A percentile compares a stretch with the other conserved stretches of the same genome.
Evolutionary conservation across 2,113 vertebrate species (phyloP).

Genomic region (Opisthocomus hoazin): DNA sequence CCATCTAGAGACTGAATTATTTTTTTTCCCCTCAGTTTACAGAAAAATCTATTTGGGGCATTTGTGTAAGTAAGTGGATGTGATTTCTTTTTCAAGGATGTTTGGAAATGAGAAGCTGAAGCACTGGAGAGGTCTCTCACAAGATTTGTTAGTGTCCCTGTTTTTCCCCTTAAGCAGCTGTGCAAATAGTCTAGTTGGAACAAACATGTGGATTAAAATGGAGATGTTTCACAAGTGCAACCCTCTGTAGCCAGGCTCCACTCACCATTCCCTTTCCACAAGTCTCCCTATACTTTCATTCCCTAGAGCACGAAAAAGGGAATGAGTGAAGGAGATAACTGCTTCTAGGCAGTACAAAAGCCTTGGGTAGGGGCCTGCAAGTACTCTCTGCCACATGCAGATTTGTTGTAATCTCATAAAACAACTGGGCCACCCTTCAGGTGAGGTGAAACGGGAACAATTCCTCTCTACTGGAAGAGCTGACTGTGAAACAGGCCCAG

Average conservation of each 20-base stretch:
- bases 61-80: slow-evolving; percentile 48
- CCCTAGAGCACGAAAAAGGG: neutral
- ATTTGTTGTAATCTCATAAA: neutral
- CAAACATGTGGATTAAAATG: slow-evolving; percentile 34
- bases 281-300: neutral
- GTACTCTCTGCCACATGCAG: neutral
- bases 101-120: slow-evolving; percentile 59
- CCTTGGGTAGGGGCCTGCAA: neutral
- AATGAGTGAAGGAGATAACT: neutral
- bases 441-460: neutral
- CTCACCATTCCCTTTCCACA: neutral
- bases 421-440: neutral
- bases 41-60: slow-evolving; percentile 55
- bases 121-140: slow-evolving; percentile 23
- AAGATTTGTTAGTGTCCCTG: slow-evolving; percentile 46
- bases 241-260: neutral
- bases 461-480: neutral
- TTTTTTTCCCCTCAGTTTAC: slow-evolving; percentile 42
- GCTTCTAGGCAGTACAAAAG: neutral
- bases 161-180: neutral
- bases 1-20: neutral
- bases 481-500: neutral
- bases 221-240: slow-evolving; percentile 41
- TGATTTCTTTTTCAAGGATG: slow-evolving; percentile 41
- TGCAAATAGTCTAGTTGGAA: slow-evolving; percentile 54